Conservation (phyloP, 2,888 invertebrate species). For the Gymnocheta viridis region DNA sequence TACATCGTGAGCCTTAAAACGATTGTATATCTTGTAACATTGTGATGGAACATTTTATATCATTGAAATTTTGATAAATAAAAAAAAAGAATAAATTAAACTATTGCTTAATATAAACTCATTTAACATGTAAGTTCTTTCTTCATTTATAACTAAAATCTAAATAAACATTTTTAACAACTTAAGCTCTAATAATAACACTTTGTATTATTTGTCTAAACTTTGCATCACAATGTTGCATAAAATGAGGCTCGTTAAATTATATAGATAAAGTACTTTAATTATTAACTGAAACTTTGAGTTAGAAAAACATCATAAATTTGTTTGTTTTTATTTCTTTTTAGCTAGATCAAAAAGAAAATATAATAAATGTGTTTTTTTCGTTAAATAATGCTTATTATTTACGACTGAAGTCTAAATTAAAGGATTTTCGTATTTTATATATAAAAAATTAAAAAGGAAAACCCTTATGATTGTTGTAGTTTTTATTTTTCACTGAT, state of each 20-base stretch:
- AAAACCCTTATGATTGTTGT: constrained; percentile 66
- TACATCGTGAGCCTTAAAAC: constrained; percentile 29
- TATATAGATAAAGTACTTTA: constrained; percentile 22
- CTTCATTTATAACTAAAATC: constrained; percentile 32
- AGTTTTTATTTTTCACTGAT: constrained; percentile 46
- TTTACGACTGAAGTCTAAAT: constrained; percentile 66
- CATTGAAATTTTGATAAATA: constrained; percentile 18
- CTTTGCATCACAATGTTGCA: constrained; percentile 55
- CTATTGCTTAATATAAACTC: constrained; percentile 9
- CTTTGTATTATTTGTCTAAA: constrained; percentile 38
- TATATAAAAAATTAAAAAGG: constrained; percentile 55
- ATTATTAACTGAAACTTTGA: constrained; percentile 54
- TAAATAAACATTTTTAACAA: constrained; percentile 54
- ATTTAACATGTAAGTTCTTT: background rate
- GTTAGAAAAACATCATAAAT: constrained; percentile 54
- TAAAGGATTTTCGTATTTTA: constrained; percentile 53
- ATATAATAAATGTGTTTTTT: constrained; percentile 49
- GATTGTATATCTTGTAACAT: constrained; percentile 32
- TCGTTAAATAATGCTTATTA: constrained; percentile 61
- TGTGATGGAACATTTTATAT: constrained; percentile 40
- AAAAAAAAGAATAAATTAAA: constrained; percentile 21
- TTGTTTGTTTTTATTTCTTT: constrained; percentile 36
- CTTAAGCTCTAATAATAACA: constrained; percentile 51
- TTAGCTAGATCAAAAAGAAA: constrained; percentile 64
- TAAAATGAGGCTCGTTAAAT: constrained; percentile 31